Base-by-base conservation (phyloP, 2,888 invertebrate species). In the Amblyjoppa proteus region DNA sequence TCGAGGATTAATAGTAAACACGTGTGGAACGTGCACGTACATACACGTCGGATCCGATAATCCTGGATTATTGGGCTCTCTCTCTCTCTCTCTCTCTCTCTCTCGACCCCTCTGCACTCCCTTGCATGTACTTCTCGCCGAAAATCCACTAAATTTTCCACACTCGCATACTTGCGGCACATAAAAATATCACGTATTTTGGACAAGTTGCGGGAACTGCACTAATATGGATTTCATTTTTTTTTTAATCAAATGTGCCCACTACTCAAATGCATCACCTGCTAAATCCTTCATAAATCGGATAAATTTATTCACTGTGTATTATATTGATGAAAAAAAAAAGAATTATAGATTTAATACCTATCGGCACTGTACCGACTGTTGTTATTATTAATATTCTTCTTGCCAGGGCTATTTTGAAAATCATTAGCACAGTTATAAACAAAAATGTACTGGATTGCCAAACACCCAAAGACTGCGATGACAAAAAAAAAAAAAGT, bases 1-100 rank as follows among this genome's bases (percentile, higher is more conserved):
- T 85, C 78, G 71, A n/a, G 85, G 85, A 83, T 85, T 85, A 85
- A 85, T 83, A 73, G 82, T 69, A 64, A 83, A 80, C 76, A 85
- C 85, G 80, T 80, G 82, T 76, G 80, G 71, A 73, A 80, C 76
- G 82, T 77, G 68, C 58, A 56, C 75, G 66, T 49, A 76, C 66
- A 76, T 38, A 34, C 34, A 64, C 61, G n/a, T 79, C 28, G 80
- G 41, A 83, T 80, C 80, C 85, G 80, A 85, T 83, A 83, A 83
- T 85, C 82, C 80, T 9, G 71, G 85, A 82, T 85, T 85, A 80
- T 85, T 83, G 85, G 76, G n/a, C 68, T 71, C 64, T 53, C 82
- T 56, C 49, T 68, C 66, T 34, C 51, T 20, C 68, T 71, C 64
- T 53, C 82, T 56, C 49, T 68, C 66, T 34, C 51, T 20, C 20